Evolutionary conservation across 92 coral and sea anemone genomes (phyloP).

Genomic region (Actinostola sp.): DNA sequence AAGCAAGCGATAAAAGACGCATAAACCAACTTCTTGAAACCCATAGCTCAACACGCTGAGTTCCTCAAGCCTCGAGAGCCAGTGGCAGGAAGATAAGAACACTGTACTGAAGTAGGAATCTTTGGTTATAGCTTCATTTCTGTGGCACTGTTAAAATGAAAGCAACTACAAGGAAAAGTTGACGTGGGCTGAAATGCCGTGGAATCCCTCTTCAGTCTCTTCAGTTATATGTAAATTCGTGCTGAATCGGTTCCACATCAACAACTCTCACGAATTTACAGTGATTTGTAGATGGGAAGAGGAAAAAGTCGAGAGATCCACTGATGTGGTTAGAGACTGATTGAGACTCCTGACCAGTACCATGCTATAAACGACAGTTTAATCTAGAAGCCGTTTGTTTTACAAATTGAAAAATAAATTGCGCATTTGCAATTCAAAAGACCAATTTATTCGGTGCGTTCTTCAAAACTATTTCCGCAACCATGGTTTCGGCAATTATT

Average conservation of each 20-base stretch:
- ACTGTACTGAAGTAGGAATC: constrained; percentile 1
- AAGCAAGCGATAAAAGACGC: not conserved
- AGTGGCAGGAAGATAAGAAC: not conserved
- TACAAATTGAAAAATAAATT: not conserved
- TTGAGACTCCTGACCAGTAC: too few species aligned
- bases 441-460: not conserved
- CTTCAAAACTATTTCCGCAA: not conserved
- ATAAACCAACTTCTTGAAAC: not conserved
- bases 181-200: too few species aligned
- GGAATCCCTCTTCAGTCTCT: not conserved
- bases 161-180: not conserved
- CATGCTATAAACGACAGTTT: too few species aligned
- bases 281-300: too few species aligned
- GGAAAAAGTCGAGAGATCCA: too few species aligned
- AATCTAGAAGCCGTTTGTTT: not conserved
- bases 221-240: not conserved
- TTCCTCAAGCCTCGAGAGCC: not conserved
- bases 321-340: too few species aligned
- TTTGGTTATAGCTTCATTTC: too few species aligned
- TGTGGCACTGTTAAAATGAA: too few species aligned
- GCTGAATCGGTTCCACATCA: not conserved
- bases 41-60: not conserved
- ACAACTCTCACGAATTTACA: too few species aligned
- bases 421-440: constrained; percentile 9
- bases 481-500: not conserved